Base-by-base conservation (phyloP, 2,113 vertebrate species). In the Sphyrna mokarran region DNA sequence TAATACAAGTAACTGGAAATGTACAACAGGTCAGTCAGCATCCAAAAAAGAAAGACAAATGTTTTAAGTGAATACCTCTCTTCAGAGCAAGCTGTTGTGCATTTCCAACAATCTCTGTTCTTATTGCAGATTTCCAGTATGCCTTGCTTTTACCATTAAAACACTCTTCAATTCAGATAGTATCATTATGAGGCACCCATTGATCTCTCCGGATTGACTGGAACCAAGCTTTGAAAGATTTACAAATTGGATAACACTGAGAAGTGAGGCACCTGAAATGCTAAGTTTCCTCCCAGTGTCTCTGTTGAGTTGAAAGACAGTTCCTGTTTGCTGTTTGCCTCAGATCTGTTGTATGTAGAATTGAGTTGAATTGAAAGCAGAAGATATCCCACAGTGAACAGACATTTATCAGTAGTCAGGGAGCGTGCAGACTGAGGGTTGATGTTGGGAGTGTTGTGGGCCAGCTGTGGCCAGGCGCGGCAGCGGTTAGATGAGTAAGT, bases 291-390 rank as follows among this genome's bases (percentile, higher is more conserved):
- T 37, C 61, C 58, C 89, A 23, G 33, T 93, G 58, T 37, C 89
- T 93, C 33, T 93, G 3, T 33, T 63, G 63, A 66, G 33, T 68
- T 93, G 89, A 93, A 93, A 93, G 89, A 61, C 89, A 68, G 66
- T 93, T 93, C 89, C 89, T 93, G 89, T 93, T 66, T 93, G 37
- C 89, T 93, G 18, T 93, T 93, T 93, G 89, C 89, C 61, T 93
- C 89, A 93, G 61, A 37, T 66, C 33, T 66, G 58, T 37, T 93
- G 89, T 93, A 54, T 54, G n/a, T 37, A 20, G 61, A 66, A 93
- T 93, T 66, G 61, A 93, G n/a, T 93, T 93, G 89, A 66, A 93
- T 93, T 93, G 89, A 68, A 91, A 63, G 61, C 87, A 91, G 87
- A 33, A 93, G 89, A 66, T 93, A 6, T 66, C 89, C 61, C 89